Conservation (phyloP, 2,888 invertebrate genomes). For the Sympetrum striolatum region DNA sequence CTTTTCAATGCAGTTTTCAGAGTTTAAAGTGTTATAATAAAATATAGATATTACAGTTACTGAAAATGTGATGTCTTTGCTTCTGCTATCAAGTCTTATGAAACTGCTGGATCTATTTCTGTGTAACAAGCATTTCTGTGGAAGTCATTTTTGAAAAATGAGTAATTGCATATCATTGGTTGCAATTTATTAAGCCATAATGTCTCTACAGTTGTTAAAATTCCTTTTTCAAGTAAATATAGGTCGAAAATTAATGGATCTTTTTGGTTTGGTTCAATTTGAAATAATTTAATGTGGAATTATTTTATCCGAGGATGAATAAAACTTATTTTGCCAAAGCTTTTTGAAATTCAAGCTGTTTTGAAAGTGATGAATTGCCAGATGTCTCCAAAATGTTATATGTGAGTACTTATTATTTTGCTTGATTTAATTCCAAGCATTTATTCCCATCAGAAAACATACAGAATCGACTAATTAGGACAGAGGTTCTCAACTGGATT, state of each 20-base stretch:
- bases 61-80: slow-evolving; percentile 14
- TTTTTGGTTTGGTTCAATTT: too few relatives aligned
- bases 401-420: slow-evolving; percentile 18
- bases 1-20: background rate
- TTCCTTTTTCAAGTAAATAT: background rate
- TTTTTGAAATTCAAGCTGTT: background rate
- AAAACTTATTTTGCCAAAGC: background rate
- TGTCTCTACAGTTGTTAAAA: background rate
- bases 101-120: background rate
- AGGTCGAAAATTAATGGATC: background rate
- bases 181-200: background rate
- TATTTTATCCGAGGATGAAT: background rate
- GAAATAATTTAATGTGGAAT: background rate
- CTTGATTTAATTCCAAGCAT: slow-evolving; percentile 29
- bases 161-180: slow-evolving; percentile 31
- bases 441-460: background rate
- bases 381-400: background rate
- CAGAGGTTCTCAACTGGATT: too few relatives aligned
- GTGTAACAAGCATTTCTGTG: slow-evolving; percentile 9
- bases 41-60: background rate
- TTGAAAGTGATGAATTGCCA: slow-evolving; percentile 4
- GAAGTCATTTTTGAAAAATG: background rate
- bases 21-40: slow-evolving; percentile 27
- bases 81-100: background rate
- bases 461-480: background rate